phyloP scores from a whole-genome alignment of 2,113 vertebrate genomes.

The Hippocampus barbouri region DNA sequence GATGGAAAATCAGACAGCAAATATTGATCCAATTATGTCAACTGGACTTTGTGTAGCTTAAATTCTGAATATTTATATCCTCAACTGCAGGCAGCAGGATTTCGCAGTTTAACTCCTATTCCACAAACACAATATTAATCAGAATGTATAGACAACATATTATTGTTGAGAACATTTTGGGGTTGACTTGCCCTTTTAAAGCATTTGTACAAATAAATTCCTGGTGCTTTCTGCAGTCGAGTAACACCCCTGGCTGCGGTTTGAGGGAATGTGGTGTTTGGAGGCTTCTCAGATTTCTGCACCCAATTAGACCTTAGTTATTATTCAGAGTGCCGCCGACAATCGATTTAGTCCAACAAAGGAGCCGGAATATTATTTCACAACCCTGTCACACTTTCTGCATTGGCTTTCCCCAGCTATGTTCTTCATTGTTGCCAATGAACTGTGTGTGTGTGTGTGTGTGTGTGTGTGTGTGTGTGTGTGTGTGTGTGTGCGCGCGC shows the following conservation, averaged over 20 bases:
- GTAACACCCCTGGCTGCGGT: neutral
- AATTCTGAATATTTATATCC: too few species aligned
- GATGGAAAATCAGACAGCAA: neutral
- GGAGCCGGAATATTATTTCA: constrained; percentile 35
- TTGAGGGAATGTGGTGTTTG: constrained; percentile 10
- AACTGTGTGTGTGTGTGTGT: constrained; percentile 25
- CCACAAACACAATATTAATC: too few species aligned
- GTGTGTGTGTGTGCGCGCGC: constrained; percentile 19
- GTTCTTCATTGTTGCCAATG: constrained; percentile 18
- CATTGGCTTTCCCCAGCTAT: constrained; percentile 12
- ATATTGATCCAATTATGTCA: neutral
- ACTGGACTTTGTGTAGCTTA: too few species aligned
- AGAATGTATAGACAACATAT: too few species aligned
- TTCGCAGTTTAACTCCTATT: too few species aligned
- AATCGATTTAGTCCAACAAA: constrained; percentile 42
- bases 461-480: constrained; percentile 19
- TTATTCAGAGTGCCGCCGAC: constrained; percentile 36
- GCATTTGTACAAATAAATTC: too few species aligned
- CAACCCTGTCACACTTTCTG: constrained; percentile 9
- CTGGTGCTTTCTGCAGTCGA: too few species aligned
- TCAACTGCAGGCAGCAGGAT: too few species aligned
- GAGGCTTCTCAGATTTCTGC: constrained; percentile 15
- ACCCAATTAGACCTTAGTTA: constrained; percentile 39
- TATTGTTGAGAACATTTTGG: too few species aligned
- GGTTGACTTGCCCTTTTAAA: too few species aligned